phyloP scores from a whole-genome alignment of 1,140 invertebrate species.

The Drosophila albomicans region DNA sequence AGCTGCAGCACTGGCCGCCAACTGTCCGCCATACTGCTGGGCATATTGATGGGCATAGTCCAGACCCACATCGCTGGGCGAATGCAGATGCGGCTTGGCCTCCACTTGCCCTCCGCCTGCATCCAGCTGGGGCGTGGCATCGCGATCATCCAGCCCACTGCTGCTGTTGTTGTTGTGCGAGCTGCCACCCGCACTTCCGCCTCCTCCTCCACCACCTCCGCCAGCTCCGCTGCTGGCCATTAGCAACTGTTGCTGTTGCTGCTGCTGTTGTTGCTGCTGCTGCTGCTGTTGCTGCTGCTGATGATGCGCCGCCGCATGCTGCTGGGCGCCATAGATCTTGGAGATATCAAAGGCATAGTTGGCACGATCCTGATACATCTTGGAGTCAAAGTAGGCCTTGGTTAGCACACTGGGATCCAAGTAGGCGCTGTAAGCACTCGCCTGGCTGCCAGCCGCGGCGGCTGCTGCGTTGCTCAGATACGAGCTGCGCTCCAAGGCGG shows the following conservation, averaged over 20 bases:
- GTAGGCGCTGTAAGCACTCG: slow-evolving; percentile 86
- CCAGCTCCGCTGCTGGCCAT: slow-evolving; percentile 51
- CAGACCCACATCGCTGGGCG: slow-evolving; percentile 75
- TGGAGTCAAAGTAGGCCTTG: slow-evolving; percentile 92
- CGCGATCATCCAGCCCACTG: slow-evolving; percentile 73
- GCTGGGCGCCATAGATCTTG: slow-evolving; percentile 87
- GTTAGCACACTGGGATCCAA: slow-evolving; percentile 90
- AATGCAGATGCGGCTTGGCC: slow-evolving; percentile 76
- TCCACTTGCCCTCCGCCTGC: slow-evolving; percentile 62
- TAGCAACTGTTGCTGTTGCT: slow-evolving; percentile 65
- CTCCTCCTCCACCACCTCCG: slow-evolving; percentile 53
- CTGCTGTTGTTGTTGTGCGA: slow-evolving; percentile 79
- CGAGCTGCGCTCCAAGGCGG: slow-evolving; percentile 83
- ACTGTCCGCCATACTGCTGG: slow-evolving; percentile 83
- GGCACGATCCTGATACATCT: slow-evolving; percentile 92
- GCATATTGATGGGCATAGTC: slow-evolving; percentile 82
- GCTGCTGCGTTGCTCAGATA: slow-evolving; percentile 78
- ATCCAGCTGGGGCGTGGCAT: slow-evolving; percentile 80
- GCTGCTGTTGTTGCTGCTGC: slow-evolving; percentile 69
- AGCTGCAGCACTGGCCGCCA: slow-evolving; percentile 70
- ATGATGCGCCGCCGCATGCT: slow-evolving; percentile 76
- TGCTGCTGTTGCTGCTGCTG: slow-evolving; percentile 77
- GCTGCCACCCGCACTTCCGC: slow-evolving; percentile 59
- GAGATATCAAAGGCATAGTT: slow-evolving; percentile 89
- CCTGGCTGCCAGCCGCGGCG: slow-evolving; percentile 71